Percentiles rank a stretch among this genome's conserved stretches.
Conservation (phyloP, 2,888 invertebrate species). For the Lithophane ornitopus region DNA sequence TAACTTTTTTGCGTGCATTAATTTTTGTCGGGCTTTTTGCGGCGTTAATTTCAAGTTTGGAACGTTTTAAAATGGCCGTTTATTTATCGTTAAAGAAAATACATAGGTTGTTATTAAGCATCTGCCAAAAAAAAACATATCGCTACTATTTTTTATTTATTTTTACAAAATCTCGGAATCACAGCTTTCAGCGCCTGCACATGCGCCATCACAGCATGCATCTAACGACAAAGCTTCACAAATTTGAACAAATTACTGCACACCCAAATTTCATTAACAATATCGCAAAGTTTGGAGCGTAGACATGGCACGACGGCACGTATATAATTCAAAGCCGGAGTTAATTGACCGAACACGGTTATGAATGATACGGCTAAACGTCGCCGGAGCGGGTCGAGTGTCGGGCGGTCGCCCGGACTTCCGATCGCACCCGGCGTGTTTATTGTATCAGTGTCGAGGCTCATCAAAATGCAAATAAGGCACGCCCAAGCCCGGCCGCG, state of each 20-base stretch:
- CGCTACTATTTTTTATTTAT: background rate
- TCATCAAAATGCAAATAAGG: conserved; percentile 91
- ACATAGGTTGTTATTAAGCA: background rate
- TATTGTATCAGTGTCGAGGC: conserved; percentile 89
- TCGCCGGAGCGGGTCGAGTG: conserved; percentile 74
- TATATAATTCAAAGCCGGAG: conserved; percentile 78
- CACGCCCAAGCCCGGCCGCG: conserved; percentile 72
- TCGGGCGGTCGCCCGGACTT: conserved; percentile 69
- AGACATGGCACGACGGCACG: conserved; percentile 51
- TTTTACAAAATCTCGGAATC: conserved; percentile 1
- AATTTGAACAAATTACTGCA: conserved; percentile 29
- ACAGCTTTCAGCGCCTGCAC: conserved; percentile 13
- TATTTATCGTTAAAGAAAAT: background rate
- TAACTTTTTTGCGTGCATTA: conserved; percentile 43
- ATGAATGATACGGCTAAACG: conserved; percentile 83
- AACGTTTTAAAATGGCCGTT: conserved; percentile 11
- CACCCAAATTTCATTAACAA: conserved; percentile 50
- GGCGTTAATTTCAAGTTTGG: conserved; percentile 27
- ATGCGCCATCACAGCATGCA: conserved; percentile 10
- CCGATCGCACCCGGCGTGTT: conserved; percentile 82
- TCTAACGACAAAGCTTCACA: conserved; percentile 22
- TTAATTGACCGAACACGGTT: conserved; percentile 83
- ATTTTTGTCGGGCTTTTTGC: conserved; percentile 22
- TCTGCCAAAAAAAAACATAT: background rate
- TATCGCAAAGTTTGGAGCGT: conserved; percentile 49